phyloP scores from a whole-genome alignment of 1,140 invertebrate genomes.

The Drosophila nasuta region DNA sequence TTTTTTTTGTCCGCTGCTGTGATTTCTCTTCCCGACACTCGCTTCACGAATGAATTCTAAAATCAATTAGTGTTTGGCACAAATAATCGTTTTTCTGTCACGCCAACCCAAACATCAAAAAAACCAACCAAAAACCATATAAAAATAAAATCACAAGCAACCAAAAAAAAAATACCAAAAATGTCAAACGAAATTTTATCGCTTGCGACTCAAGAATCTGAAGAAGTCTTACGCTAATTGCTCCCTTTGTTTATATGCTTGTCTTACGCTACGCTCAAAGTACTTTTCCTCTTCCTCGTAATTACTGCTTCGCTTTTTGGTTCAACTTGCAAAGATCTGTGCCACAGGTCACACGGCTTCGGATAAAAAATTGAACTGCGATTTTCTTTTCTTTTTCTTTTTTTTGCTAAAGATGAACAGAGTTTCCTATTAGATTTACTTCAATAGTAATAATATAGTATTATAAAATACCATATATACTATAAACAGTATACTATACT shows the following conservation, averaged over 20 bases:
- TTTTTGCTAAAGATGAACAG: no score
- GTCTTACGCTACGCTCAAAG: conserved; percentile 4
- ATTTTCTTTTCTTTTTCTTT: neutral
- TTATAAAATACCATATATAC: no score
- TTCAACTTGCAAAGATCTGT: neutral
- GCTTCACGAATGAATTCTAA: conserved; percentile 78
- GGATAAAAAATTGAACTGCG: neutral
- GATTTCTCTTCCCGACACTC: conserved; percentile 22
- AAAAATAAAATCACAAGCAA: conserved; percentile 26
- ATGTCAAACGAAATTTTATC: conserved; percentile 39
- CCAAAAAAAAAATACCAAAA: conserved; percentile 19
- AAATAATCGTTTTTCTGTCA: conserved; percentile 82
- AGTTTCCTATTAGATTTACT: no score
- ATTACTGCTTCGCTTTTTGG: conserved; percentile 6
- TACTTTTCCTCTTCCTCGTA: conserved; percentile 9
- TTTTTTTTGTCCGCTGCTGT: conserved; percentile 27
- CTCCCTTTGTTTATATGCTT: conserved; percentile 41
- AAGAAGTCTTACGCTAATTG: conserved; percentile 47
- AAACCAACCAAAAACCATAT: conserved; percentile 25
- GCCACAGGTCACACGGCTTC: neutral
- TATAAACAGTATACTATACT: no score
- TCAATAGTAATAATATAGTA: no score
- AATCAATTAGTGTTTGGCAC: conserved; percentile 83
- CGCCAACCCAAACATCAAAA: conserved; percentile 68
- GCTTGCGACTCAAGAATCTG: conserved; percentile 19